A percentile compares a stretch with the other conserved stretches of the same genome.
Evolutionary conservation across 2,888 invertebrate species (phyloP).

Genomic region (Ecdyonurus torrentis): DNA sequence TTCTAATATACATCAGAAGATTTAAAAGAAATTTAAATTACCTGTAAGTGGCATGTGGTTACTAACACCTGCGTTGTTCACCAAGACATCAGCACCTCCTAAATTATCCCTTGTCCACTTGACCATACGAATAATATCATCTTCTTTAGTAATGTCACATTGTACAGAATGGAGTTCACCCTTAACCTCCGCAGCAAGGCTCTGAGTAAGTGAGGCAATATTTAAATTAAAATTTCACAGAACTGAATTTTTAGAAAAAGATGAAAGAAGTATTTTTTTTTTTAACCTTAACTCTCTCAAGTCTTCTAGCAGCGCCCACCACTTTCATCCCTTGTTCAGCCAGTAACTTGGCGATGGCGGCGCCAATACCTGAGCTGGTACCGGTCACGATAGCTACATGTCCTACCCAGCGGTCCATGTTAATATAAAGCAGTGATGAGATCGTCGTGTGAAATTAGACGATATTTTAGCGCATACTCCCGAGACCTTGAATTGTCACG

Average conservation of each 20-base stretch:
- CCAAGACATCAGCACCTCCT: background rate
- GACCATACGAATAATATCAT: background rate
- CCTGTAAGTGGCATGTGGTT: background rate
- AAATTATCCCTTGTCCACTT: background rate
- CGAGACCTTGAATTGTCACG: background rate
- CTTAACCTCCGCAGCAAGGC: background rate
- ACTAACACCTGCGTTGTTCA: background rate
- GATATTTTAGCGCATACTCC: too few species aligned
- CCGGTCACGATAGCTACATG: conserved; percentile 5
- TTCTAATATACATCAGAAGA: too few species aligned
- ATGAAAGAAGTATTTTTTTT: too few species aligned
- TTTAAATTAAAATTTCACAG: background rate
- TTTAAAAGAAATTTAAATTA: background rate
- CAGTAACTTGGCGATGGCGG: conserved; percentile 2
- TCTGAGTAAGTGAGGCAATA: background rate
- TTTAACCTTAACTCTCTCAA: too few species aligned
- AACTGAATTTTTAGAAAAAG: too few species aligned
- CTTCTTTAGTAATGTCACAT: background rate
- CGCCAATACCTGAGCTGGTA: conserved; percentile 4
- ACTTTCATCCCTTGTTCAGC: conserved; percentile 1
- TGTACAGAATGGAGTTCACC: background rate
- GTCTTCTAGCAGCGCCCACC: background rate
- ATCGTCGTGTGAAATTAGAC: too few species aligned
- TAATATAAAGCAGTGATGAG: too few species aligned
- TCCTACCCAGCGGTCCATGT: conserved; percentile 7